phyloP scores from a whole-genome alignment of 1,140 invertebrate genomes.

The Rhysida immarginata region DNA sequence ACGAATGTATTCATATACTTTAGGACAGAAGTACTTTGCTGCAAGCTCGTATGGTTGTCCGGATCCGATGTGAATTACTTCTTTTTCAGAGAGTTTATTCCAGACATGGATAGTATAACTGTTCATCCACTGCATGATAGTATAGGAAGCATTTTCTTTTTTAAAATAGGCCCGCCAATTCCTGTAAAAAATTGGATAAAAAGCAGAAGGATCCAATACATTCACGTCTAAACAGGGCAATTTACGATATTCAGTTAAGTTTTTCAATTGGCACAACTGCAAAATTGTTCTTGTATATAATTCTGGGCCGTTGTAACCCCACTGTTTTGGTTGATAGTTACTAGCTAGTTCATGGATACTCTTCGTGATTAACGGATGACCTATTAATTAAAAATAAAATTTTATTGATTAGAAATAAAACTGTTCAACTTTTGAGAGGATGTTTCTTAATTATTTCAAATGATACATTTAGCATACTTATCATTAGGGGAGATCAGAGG shows the following conservation, averaged over 20 bases:
- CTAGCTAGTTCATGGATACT: slow-evolving; percentile 42
- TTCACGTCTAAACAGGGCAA: background rate
- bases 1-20: background rate
- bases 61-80: background rate
- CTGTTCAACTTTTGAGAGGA: too few relatives aligned
- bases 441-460: too few relatives aligned
- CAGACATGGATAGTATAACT: slow-evolving; percentile 2
- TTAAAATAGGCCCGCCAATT: background rate
- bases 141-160: background rate
- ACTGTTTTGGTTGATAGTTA: slow-evolving; percentile 30
- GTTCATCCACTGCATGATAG: background rate
- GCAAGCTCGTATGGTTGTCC: background rate
- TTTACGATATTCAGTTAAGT: background rate
- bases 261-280: background rate
- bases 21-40: background rate
- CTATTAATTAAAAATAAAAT: too few relatives aligned
- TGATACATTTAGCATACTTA: too few relatives aligned
- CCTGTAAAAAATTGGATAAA: slow-evolving; percentile 2
- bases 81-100: background rate
- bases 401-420: too few relatives aligned
- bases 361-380: slow-evolving; percentile 41
- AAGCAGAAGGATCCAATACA: slow-evolving; percentile 1
- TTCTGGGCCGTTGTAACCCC: slow-evolving; percentile 55
- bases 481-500: too few relatives aligned
- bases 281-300: slow-evolving; percentile 38